phyloP scores from a whole-genome alignment of 2,797 vertebrate genomes.

The Staurois parvus region DNA sequence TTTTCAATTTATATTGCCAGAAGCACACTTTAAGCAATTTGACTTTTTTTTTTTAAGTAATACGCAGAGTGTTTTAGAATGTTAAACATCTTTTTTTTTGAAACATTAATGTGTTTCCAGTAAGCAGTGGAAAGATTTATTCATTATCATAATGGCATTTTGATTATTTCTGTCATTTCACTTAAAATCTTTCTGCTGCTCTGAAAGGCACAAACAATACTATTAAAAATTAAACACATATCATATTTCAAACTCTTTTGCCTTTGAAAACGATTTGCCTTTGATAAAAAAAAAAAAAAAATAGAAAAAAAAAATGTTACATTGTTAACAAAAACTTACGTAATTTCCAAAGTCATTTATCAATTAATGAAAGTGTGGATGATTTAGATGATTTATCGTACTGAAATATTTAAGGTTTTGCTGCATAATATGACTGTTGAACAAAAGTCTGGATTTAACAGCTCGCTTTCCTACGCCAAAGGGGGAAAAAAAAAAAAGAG shows the following conservation, averaged over 20 bases:
- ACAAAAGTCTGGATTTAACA: neutral
- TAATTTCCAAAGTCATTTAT: neutral
- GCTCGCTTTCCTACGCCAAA: too few species aligned
- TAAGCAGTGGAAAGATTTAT: neutral
- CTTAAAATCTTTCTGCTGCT: neutral
- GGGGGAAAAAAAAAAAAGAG: too few species aligned
- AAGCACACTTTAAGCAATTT: too few species aligned
- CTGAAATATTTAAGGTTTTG: constrained; percentile 14
- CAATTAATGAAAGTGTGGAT: neutral
- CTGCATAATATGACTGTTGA: neutral
- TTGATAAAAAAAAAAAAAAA: constrained; percentile 2
- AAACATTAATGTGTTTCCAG: neutral
- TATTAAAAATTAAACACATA: constrained; percentile 29
- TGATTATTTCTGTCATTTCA: constrained; percentile 30
- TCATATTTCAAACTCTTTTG: neutral
- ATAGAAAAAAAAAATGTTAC: neutral
- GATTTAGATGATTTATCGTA: neutral
- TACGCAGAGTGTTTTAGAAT: neutral
- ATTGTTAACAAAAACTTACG: constrained; percentile 17
- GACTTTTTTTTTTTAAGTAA: neutral
- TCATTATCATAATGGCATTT: constrained; percentile 27
- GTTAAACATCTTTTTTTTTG: neutral
- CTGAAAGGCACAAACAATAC: constrained; percentile 26
- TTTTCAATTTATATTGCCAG: too few species aligned
- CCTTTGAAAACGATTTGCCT: neutral